Conservation (phyloP, 2,888 invertebrate species). For the Sussaba pulchella region DNA sequence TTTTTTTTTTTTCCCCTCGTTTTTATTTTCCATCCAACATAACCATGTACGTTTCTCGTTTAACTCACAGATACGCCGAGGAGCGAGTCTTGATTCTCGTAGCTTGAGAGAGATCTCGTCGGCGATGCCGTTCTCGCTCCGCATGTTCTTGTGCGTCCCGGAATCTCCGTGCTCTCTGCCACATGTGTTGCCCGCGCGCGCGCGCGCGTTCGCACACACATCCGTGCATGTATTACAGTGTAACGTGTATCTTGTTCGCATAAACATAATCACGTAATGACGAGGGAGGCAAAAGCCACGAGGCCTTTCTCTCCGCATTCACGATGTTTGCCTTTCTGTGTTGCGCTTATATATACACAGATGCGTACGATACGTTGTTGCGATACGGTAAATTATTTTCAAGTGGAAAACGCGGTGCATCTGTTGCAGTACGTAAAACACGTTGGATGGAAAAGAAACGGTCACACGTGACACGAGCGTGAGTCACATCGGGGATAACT, state of each 20-base stretch:
- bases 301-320: slow-evolving; percentile 39
- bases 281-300: slow-evolving; percentile 25
- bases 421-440: neutral
- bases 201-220: no score
- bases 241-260: slow-evolving; percentile 36
- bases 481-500: slow-evolving; percentile 67
- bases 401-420: neutral
- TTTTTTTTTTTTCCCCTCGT: no score
- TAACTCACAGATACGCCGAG: no score
- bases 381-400: neutral
- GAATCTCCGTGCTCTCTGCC: slow-evolving; percentile 20
- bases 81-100: no score
- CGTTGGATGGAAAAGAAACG: neutral
- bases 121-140: no score
- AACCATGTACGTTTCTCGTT: no score
- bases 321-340: slow-evolving; percentile 9
- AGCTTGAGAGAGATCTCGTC: no score
- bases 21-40: no score
- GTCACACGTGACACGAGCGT: slow-evolving; percentile 45
- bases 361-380: neutral
- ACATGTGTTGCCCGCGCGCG: no score
- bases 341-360: neutral
- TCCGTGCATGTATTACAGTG: neutral
- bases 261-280: slow-evolving; percentile 52
- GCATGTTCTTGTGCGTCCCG: slow-evolving; percentile 4